Percentiles rank a stretch among this genome's conserved stretches.
phyloP scores from a whole-genome alignment of 2,797 vertebrate species.

The Xiphophorus birchmanni region DNA sequence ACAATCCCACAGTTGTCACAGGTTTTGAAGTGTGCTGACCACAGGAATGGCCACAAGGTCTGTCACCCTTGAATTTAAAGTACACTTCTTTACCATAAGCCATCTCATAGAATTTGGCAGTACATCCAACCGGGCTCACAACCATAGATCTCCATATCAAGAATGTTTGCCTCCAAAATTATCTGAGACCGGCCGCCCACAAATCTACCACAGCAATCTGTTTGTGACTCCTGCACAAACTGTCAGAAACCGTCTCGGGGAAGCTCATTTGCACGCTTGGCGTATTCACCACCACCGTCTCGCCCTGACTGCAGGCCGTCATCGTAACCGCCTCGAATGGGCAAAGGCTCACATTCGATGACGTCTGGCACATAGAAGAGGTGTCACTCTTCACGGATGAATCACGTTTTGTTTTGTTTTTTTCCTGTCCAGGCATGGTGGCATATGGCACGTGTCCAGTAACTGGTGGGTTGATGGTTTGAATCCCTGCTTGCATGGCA shows the following conservation, averaged over 20 bases:
- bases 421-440: too few species aligned
- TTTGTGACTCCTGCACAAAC: not conserved
- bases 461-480: too few species aligned
- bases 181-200: not conserved
- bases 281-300: not conserved
- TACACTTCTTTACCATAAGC: too few species aligned
- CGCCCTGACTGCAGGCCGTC: not conserved
- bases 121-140: not conserved
- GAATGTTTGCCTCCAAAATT: not conserved
- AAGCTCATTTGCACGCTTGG: not conserved
- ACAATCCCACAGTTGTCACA: not conserved
- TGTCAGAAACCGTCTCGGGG: not conserved
- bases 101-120: not conserved
- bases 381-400: not conserved
- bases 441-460: too few species aligned
- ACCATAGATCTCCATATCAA: not conserved
- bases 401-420: not conserved
- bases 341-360: not conserved
- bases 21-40: not conserved
- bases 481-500: too few species aligned
- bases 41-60: not conserved
- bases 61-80: not conserved
- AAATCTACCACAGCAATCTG: not conserved
- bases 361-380: not conserved
- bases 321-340: not conserved